Percentiles rank a stretch among this genome's conserved stretches.
phyloP scores from a whole-genome alignment of 2,888 invertebrate species.

The Pollenia angustigena region DNA sequence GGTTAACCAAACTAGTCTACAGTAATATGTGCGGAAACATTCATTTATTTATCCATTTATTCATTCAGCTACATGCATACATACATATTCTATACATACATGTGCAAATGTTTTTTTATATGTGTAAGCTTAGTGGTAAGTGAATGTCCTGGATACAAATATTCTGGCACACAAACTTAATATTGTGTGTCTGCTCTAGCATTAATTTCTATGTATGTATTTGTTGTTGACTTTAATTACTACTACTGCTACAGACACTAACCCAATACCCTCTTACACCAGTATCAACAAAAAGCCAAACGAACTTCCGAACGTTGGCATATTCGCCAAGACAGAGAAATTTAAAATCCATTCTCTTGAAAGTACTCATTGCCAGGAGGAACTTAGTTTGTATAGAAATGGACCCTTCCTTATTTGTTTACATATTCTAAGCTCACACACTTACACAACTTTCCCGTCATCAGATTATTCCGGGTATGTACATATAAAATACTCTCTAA shows the following conservation, averaged over 20 bases:
- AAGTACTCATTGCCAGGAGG: conserved; percentile 9
- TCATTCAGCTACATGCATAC: neutral
- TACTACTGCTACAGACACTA: neutral
- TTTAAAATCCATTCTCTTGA: conserved; percentile 1
- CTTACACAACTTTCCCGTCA: conserved; percentile 17
- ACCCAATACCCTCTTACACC: conserved; percentile 2
- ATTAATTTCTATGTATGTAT: neutral
- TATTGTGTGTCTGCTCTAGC: neutral
- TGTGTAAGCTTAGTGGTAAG: conserved; percentile 1
- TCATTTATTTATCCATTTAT: neutral
- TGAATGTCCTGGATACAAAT: conserved; percentile 33
- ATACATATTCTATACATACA: neutral
- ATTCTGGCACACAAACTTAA: neutral
- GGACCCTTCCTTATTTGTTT: conserved; percentile 4
- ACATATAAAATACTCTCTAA: neutral
- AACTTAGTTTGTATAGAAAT: neutral
- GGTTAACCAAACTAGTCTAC: conserved; percentile 51
- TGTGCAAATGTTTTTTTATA: neutral
- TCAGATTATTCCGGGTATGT: neutral
- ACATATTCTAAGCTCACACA: neutral
- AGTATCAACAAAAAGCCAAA: conserved; percentile 29
- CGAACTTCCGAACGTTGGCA: neutral
- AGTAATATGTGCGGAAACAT: neutral
- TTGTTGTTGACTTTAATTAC: conserved; percentile 50
- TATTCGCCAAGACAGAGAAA: neutral